These are phyloP conservation scores for Eospalax fontanierii DNA, from an alignment of 2,797 vertebrate genomes.

Conservation along the genomic window DNA sequence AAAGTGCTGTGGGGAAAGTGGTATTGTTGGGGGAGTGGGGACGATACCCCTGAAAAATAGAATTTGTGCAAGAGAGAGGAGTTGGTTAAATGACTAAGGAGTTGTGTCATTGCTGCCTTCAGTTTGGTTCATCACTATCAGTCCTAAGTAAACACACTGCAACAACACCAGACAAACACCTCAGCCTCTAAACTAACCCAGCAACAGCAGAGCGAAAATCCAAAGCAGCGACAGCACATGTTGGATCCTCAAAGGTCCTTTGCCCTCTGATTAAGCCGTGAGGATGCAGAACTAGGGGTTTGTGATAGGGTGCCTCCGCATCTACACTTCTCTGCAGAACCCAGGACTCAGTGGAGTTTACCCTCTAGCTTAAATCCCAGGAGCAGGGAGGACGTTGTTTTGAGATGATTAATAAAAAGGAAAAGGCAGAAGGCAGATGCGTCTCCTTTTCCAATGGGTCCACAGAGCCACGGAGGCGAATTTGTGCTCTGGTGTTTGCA, in stretches of 20 bases:
- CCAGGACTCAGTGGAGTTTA: background rate
- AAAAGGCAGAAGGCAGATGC: constrained; percentile 67
- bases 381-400: constrained; percentile 27
- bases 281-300: background rate
- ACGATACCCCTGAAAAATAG: constrained; percentile 1
- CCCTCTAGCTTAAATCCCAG: constrained; percentile 7
- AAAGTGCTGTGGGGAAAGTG: constrained; percentile 43
- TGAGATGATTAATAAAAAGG: constrained; percentile 73
- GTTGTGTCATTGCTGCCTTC: background rate
- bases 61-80: background rate
- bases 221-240: background rate
- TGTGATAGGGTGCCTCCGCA: background rate
- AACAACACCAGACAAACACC: background rate
- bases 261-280: background rate
- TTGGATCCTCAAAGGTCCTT: background rate
- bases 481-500: constrained; percentile 76
- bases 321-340: background rate
- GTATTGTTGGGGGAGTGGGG: background rate
- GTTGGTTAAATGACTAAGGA: background rate
- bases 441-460: constrained; percentile 72
- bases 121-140: background rate
- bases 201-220: background rate
- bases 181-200: background rate
- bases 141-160: background rate
- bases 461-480: constrained; percentile 23